Percentiles rank a stretch among this genome's conserved stretches.
phyloP scores from a whole-genome alignment of 2,888 invertebrate genomes.

The Hypsopygia costalis region DNA sequence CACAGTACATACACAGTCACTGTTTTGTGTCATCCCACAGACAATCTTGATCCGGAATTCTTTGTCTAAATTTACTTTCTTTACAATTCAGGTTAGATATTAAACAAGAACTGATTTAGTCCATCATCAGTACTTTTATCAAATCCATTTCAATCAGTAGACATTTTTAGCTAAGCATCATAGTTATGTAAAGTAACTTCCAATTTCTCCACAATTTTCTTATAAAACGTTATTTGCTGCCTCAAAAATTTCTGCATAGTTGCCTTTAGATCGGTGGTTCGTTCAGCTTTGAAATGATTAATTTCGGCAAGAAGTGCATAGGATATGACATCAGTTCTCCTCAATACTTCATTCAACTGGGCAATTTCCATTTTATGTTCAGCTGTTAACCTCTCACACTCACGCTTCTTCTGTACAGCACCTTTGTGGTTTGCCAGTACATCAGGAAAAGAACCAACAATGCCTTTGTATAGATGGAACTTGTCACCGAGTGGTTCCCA shows the following conservation, averaged over 20 bases:
- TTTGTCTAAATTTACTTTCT: constrained; percentile 1
- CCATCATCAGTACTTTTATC: constrained; percentile 14
- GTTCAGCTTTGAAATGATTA: constrained; percentile 93
- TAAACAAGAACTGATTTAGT: constrained; percentile 17
- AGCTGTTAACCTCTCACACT: constrained; percentile 89
- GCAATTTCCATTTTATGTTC: constrained; percentile 92
- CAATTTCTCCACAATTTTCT: constrained; percentile 88
- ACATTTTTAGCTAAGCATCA: constrained; percentile 53
- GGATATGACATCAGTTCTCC: constrained; percentile 94
- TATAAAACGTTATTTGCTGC: constrained; percentile 96
- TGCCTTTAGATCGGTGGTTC: constrained; percentile 90
- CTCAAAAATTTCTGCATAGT: constrained; percentile 92
- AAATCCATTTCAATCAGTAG: constrained; percentile 23
- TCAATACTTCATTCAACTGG: constrained; percentile 89
- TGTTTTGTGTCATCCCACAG: no score
- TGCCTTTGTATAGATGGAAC: constrained; percentile 96
- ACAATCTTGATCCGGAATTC: no score
- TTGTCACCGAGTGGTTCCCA: constrained; percentile 95
- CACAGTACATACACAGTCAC: no score
- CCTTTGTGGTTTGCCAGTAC: constrained; percentile 94
- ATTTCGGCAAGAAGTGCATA: constrained; percentile 97
- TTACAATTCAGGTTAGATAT: constrained; percentile 16
- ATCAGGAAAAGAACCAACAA: constrained; percentile 94
- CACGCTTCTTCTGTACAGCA: constrained; percentile 92
- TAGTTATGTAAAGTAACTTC: constrained; percentile 79